phyloP scores from a whole-genome alignment of 1,140 invertebrate genomes.

The Brachionus manjavacas region DNA sequence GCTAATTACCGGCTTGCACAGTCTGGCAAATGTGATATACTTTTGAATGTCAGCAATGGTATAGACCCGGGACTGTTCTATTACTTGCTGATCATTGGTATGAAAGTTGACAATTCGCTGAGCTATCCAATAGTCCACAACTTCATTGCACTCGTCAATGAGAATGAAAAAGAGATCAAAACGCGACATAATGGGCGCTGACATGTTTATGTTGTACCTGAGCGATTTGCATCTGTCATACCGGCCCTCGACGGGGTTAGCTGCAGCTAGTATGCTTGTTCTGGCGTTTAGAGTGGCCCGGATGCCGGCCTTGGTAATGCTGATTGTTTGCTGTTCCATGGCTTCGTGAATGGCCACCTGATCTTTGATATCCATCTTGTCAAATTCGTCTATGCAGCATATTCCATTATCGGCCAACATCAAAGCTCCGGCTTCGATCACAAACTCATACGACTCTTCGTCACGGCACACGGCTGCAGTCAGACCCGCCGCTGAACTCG shows the following conservation, averaged over 20 bases:
- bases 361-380: slow-evolving; percentile 96
- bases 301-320: slow-evolving; percentile 95
- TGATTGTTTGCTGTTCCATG: slow-evolving; percentile 99
- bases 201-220: slow-evolving; percentile 85
- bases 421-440: slow-evolving; percentile 96
- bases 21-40: slow-evolving; percentile 91
- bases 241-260: slow-evolving; percentile 89
- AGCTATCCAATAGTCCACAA: slow-evolving; percentile 89
- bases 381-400: slow-evolving; percentile 99
- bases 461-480: slow-evolving; percentile 95
- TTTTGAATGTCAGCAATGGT: slow-evolving; percentile 77
- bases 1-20: slow-evolving; percentile 83
- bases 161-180: slow-evolving; percentile 98
- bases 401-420: slow-evolving; percentile 99
- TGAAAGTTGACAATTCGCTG: slow-evolving; percentile 91
- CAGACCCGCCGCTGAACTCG: slow-evolving; percentile 90
- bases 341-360: slow-evolving; percentile 99
- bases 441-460: slow-evolving; percentile 95
- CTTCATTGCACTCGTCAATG: slow-evolving; percentile 88
- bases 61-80: slow-evolving; percentile 64
- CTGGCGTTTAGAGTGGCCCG: slow-evolving; percentile 91
- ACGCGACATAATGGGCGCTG: slow-evolving; percentile 96
- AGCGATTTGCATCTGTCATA: slow-evolving; percentile 91
- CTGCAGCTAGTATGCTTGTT: slow-evolving; percentile 94
- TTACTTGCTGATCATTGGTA: slow-evolving; percentile 60